phyloP scores from a whole-genome alignment of 1,140 invertebrate genomes.

The Halictus rubicundus region DNA sequence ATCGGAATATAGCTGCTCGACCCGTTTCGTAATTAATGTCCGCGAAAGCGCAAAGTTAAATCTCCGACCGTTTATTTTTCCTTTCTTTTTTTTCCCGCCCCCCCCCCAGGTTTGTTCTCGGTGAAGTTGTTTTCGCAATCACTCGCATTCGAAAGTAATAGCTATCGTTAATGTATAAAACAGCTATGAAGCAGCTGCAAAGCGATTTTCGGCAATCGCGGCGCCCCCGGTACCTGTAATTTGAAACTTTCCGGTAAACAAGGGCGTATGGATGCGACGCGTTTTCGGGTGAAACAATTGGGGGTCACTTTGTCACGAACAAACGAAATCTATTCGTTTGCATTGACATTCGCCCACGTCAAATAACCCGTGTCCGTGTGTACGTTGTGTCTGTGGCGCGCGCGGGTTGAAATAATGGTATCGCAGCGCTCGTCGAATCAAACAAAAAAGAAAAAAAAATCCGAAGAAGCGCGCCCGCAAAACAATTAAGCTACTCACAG shows the following conservation, averaged over 20 bases:
- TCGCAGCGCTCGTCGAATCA: not conserved
- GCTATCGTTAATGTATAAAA: not conserved
- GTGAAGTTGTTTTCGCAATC: not conserved
- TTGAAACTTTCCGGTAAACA: slow-evolving; percentile 45
- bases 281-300: slow-evolving; percentile 45
- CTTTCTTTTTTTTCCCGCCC: not conserved
- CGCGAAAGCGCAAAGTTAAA: slow-evolving; percentile 8
- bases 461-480: no score
- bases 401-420: slow-evolving; percentile 6
- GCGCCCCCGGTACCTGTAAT: slow-evolving; percentile 21
- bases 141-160: not conserved
- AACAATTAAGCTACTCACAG: slow-evolving; percentile 19
- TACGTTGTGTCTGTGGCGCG: not conserved
- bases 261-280: slow-evolving; percentile 33
- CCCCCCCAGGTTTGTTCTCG: no score
- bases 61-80: no score
- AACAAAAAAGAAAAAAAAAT: not conserved
- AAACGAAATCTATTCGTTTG: slow-evolving; percentile 55
- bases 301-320: slow-evolving; percentile 53
- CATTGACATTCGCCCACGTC: slow-evolving; percentile 53
- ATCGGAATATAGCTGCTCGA: not conserved
- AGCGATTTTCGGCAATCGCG: slow-evolving; percentile 16
- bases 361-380: slow-evolving; percentile 46
- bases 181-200: slow-evolving; percentile 6
- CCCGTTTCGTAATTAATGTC: not conserved